These are phyloP conservation scores for Sesamia nonagrioides DNA, from an alignment of 1,140 invertebrate genomes.

Conservation along the genomic window DNA sequence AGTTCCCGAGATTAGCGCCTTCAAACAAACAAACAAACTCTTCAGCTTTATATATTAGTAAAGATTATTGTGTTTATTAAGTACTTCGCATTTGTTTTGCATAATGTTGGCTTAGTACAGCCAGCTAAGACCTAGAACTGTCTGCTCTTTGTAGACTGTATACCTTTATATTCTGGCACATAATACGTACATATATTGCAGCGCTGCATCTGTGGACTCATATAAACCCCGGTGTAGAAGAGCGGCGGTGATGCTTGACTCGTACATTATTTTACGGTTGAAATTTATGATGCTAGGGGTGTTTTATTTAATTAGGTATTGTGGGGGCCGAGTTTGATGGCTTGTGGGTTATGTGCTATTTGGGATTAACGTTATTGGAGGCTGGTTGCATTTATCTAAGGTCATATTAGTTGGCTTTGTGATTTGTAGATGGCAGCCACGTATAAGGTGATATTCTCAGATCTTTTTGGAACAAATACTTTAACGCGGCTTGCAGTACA, in stretches of 20 bases:
- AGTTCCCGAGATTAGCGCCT: no score
- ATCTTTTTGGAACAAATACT: no score
- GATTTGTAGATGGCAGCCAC: background rate
- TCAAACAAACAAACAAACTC: no score
- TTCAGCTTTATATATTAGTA: no score
- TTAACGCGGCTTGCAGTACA: no score
- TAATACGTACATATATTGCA: background rate
- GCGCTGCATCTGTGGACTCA: conserved; percentile 10
- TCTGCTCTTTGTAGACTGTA: background rate
- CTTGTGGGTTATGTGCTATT: conserved; percentile 22
- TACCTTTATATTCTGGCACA: background rate
- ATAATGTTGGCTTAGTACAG: background rate
- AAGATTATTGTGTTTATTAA: background rate
- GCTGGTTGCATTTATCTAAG: background rate
- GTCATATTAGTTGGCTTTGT: background rate
- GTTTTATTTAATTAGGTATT: conserved; percentile 26
- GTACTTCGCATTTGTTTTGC: background rate
- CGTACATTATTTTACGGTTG: conserved; percentile 7
- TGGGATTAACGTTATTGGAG: conserved; percentile 4
- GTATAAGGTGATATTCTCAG: no score
- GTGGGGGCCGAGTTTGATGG: background rate
- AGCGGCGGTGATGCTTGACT: background rate
- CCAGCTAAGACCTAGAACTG: background rate
- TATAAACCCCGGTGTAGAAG: background rate
- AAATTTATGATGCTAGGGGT: conserved; percentile 25